A percentile compares a stretch with the other conserved stretches of the same genome.
Conservation (phyloP, 2,113 vertebrate genomes). For the Myxocyprinus asiaticus region DNA sequence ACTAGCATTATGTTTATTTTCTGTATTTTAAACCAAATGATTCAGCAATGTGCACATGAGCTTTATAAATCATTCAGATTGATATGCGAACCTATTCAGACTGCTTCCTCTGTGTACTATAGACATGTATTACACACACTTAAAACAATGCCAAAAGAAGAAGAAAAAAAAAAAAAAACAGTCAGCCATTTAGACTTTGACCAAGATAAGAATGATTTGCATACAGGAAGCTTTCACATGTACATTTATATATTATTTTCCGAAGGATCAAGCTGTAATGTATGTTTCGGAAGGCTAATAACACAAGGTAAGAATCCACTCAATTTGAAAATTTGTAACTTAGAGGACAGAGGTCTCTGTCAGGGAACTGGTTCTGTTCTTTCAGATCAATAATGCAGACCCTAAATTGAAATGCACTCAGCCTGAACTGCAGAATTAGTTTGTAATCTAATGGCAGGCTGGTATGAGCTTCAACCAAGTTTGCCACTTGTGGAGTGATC, state of each 20-base stretch:
- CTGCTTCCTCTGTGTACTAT: too few species aligned
- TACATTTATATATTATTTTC: background rate
- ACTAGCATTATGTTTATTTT: too few species aligned
- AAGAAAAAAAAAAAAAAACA: background rate
- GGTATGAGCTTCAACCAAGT: slow-evolving; percentile 46
- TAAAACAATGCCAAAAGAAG: too few species aligned
- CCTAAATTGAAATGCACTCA: slow-evolving; percentile 67
- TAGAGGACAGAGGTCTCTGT: slow-evolving; percentile 32
- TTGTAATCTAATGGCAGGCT: slow-evolving; percentile 64
- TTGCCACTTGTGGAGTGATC: too few species aligned
- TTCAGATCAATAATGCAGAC: slow-evolving; percentile 67
- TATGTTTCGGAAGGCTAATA: background rate
- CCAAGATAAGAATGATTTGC: background rate
- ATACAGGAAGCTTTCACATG: background rate
- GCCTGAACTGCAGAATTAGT: slow-evolving; percentile 66
- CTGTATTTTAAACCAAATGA: too few species aligned
- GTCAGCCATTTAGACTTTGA: background rate
- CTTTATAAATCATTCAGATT: too few species aligned
- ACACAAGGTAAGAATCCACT: background rate
- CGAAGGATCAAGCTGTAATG: background rate
- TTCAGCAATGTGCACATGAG: too few species aligned
- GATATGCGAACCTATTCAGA: too few species aligned
- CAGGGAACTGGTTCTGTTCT: slow-evolving; percentile 47
- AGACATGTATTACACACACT: too few species aligned
- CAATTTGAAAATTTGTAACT: slow-evolving; percentile 27